Evolutionary conservation across 2,888 invertebrate genomes (phyloP), one percentile per base, ranked within the genome.

Genomic region (Drosophila neutralis): DNA sequence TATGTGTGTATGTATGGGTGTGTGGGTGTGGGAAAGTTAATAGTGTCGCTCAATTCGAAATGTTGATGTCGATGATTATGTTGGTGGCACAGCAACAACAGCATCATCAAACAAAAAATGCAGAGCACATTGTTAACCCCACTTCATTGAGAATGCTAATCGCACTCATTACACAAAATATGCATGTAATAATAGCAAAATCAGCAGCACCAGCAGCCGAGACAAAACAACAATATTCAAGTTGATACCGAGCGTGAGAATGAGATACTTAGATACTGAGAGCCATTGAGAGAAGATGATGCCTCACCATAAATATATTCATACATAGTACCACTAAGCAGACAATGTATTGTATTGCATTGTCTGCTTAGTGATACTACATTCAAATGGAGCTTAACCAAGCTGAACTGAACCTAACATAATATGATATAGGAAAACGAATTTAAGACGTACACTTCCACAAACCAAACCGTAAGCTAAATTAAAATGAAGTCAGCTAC

Each of bases 101-200:
- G 11, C 42, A 21, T 35, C 18, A 52, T 35, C 61, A 59, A 67
- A 70, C 75, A 87, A 80, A 72, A 83, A 80, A 87, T 89, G 86
- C 89, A 77, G 72, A 89, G 89, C 85, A 87, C 90, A 85, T 79
- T 85, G 86, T 85, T 87, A 87, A 77, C 88, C 86, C 88, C 86
- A 89, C 85, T 85, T 89, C 81, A 89, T 89, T 89, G 86, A 69
- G 86, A 86, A 89, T 89, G 88, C 90, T 89, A 85, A 85, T 85
- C 83, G 90, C 86, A 89, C 83, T 87, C 85, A 85, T 85, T 85
- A 89, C 90, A 80, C 90, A 69, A 89, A 89, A 89, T 85, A 87
- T 87, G 90, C 90, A 83, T 89, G 85, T 89, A 89, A 85, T 85
- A 85, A 85, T 88, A 68, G 88, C 85, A 57, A 87, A 89, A 82